A percentile compares a stretch with the other conserved stretches of the same genome.
Conservation (phyloP, 2,888 invertebrate genomes). For the Panzeria rudis region DNA sequence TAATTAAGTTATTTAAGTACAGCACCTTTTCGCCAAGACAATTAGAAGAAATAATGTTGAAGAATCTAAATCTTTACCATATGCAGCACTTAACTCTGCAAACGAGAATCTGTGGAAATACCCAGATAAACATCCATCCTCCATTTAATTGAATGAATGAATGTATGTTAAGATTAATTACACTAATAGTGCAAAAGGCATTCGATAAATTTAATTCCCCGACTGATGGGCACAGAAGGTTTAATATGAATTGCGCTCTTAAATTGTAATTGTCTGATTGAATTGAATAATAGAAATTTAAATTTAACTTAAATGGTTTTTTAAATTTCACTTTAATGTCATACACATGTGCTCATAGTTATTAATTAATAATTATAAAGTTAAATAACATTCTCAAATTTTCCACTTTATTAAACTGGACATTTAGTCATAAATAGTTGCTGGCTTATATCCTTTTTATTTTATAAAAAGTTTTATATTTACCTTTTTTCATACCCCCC, state of each 20-base stretch:
- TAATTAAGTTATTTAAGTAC: background rate
- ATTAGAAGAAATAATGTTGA: background rate
- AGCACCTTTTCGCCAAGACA: background rate
- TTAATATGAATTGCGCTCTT: background rate
- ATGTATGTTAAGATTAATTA: background rate
- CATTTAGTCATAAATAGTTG: conserved; percentile 9
- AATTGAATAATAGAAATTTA: background rate
- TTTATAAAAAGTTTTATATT: conserved; percentile 16
- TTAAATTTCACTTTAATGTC: background rate
- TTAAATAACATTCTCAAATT: conserved; percentile 30
- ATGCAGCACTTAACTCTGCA: background rate
- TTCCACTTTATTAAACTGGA: conserved; percentile 40
- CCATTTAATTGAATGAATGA: background rate
- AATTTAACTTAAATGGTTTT: too few relatives aligned
- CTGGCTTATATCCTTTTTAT: background rate
- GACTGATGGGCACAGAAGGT: background rate
- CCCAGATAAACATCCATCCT: background rate
- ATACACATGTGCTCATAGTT: background rate
- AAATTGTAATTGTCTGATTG: background rate
- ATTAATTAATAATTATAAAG: conserved; percentile 7
- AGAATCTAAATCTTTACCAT: background rate
- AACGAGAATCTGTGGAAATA: background rate
- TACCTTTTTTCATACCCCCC: background rate
- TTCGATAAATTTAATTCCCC: background rate
- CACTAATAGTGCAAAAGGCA: background rate